Evolutionary conservation across 2,797 vertebrate genomes (phyloP), one percentile per base, ranked within the genome.

Genomic region (Chaetodon trifasciatus): DNA sequence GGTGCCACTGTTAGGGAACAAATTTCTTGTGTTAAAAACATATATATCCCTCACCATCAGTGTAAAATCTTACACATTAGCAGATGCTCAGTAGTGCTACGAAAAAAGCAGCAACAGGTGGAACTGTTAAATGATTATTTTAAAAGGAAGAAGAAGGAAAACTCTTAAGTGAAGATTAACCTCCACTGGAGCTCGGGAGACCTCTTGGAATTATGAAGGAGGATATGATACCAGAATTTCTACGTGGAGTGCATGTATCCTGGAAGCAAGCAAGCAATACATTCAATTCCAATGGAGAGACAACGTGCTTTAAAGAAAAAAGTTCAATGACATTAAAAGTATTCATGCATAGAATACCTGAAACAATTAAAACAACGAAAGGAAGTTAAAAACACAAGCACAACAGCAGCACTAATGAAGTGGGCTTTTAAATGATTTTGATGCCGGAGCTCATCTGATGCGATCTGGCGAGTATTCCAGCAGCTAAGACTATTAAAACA

Each of bases 391-490:
- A 67, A 46, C 4, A 39, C 37, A 39, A 56, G 49, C 19, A 40
- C 28, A 6, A 46, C 15, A 19, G 11, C 37, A 28, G 32, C 62
- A 21, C 28, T 77, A 67, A 62, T 66, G 19, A 37, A 73, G 24
- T 13, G n/a, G 21, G 42, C 53, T 61, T 55, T 65, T 55, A 49
- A 67, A 58, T 58, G 63, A 47, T 49, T 24, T 23, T 47, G 15
- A 75, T 67, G 75, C 55, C 78, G 32, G 50, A 47, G 40, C 49
- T 81, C 52, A 58, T 81, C 57, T 19, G 53, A 37, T 56, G 46
- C 35, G 58, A 56, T 62, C 17, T 68, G 21, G 21, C 19, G 32
- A 76, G 7, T 9, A 40, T 61, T 65, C 35, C 13, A 57, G 46
- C 65, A 60, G 58, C 2, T 21, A 28, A 16, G 28, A 32, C 49